Percentiles rank a stretch among this genome's conserved stretches.
These are phyloP conservation scores for Zootoca vivipara DNA, from an alignment of 2,113 vertebrate species.

Conservation along the genomic window DNA sequence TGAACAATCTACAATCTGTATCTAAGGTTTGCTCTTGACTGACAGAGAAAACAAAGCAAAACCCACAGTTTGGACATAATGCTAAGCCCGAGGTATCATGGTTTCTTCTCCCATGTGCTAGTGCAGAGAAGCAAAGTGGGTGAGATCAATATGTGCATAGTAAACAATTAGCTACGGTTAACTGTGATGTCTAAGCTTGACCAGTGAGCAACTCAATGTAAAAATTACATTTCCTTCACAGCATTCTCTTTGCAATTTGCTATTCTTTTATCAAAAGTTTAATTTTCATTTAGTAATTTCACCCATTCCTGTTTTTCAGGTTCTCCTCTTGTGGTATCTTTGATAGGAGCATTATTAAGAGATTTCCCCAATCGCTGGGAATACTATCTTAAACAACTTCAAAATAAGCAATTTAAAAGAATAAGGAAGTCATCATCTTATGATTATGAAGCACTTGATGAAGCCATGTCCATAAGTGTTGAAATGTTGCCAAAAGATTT, in stretches of 20 bases:
- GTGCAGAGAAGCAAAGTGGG: no score
- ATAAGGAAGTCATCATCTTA: constrained; percentile 96
- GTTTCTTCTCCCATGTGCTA: no score
- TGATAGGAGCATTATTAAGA: constrained; percentile 91
- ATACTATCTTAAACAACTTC: constrained; percentile 93
- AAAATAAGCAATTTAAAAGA: constrained; percentile 92
- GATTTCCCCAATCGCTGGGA: constrained; percentile 94
- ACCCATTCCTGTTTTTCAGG: constrained; percentile 71
- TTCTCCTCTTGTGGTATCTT: constrained; percentile 93
- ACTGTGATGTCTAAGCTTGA: background rate
- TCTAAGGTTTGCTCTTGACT: no score
- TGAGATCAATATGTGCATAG: no score
- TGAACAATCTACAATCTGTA: no score
- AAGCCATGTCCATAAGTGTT: constrained; percentile 97
- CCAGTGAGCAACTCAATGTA: background rate
- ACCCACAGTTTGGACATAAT: no score
- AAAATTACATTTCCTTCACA: background rate
- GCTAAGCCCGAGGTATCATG: no score
- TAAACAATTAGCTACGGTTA: no score
- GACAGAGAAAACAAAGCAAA: no score
- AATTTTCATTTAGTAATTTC: constrained; percentile 15
- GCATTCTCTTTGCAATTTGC: background rate
- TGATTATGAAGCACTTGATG: constrained; percentile 96
- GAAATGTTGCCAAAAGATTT: constrained; percentile 87
- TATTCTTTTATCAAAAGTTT: background rate